Evolutionary conservation across 2,888 invertebrate genomes (phyloP), one percentile per base, ranked within the genome.

Genomic region (Cartodere bifasciata): DNA sequence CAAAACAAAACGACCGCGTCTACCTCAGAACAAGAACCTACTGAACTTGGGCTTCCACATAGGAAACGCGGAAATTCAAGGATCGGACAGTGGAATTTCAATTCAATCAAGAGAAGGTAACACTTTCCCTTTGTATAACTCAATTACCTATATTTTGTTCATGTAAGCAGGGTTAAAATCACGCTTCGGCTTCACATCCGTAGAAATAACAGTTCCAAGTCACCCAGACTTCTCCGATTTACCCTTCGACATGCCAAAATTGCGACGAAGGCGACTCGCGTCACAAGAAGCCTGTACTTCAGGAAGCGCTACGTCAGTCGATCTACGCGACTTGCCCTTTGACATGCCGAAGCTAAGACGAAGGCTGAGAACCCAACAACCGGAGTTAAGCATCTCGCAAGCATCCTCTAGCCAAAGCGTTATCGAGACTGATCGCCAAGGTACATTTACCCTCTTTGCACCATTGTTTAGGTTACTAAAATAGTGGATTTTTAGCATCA

Each of bases 171-270:
- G 26, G n/a, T 41, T 75, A n/a, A 81, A 81, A 52, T 74, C 71
- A 4, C 56, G 74, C 24, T 53, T 56, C 34, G 54, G 50, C 10
- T 49, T 56, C 37, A 44, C 48, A 13, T 37, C 38, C 2, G 44
- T 46, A 3, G 54, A 54, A 38, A 34, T 54, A 35, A 48, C 50
- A 11, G 63, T 70, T 32, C 70, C 71, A 17, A 53, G 49, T 29
- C 74, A 77, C 28, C 73, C 75, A 31, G 79, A 83, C 48, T 62
- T 83, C 39, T 71, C 76, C 15, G 84, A 86, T 62, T 68, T 87
- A 43, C 87, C 87, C 2, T 87, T 87, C 48, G 86, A 87, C 48
- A 87, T 87, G 86, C 87, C 87, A 28, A 88, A 88, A 56, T 59
- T 87, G 41, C 66, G 85, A 34, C 67, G 85, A 39, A 62, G 75